Percentiles rank a stretch among this genome's conserved stretches.
These are phyloP conservation scores for Apodemia hepburni DNA, from an alignment of 2,888 invertebrate genomes.

Conservation along the genomic window DNA sequence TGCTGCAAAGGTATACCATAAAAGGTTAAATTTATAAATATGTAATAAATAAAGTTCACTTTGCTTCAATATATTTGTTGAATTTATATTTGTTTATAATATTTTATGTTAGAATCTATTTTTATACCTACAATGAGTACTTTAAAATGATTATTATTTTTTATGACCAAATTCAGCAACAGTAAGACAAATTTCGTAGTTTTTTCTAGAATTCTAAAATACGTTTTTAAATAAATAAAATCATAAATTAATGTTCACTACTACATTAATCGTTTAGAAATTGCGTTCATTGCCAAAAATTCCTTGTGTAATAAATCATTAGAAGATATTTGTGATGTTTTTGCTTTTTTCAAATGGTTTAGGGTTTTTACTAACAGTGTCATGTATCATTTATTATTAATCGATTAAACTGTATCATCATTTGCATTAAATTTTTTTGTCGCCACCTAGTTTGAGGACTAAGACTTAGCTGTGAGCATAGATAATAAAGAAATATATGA, in stretches of 20 bases:
- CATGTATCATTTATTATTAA: slow-evolving; percentile 45
- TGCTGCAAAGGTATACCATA: no score
- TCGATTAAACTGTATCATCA: slow-evolving; percentile 46
- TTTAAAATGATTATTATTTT: no score
- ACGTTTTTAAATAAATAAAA: no score
- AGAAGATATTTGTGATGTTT: slow-evolving; percentile 27
- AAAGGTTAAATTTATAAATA: no score
- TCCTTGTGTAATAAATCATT: slow-evolving; percentile 10
- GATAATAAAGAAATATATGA: slow-evolving; percentile 17
- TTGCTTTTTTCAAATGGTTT: slow-evolving; percentile 38
- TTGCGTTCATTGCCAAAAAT: slow-evolving; percentile 3
- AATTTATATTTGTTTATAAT: no score
- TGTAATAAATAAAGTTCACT: no score
- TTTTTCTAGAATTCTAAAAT: no score
- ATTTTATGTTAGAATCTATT: no score
- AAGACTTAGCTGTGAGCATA: slow-evolving; percentile 17
- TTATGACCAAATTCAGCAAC: no score
- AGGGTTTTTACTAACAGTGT: slow-evolving; percentile 44
- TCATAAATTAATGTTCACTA: not conserved
- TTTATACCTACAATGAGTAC: no score
- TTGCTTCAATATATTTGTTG: no score
- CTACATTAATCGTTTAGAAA: not conserved
- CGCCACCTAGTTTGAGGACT: slow-evolving; percentile 28
- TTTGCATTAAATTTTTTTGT: slow-evolving; percentile 39
- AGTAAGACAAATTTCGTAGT: no score